Percentiles rank a stretch among this genome's conserved stretches.
These are phyloP conservation scores for Campoplex nolae DNA, from an alignment of 2,888 invertebrate genomes.

Conservation along the genomic window DNA sequence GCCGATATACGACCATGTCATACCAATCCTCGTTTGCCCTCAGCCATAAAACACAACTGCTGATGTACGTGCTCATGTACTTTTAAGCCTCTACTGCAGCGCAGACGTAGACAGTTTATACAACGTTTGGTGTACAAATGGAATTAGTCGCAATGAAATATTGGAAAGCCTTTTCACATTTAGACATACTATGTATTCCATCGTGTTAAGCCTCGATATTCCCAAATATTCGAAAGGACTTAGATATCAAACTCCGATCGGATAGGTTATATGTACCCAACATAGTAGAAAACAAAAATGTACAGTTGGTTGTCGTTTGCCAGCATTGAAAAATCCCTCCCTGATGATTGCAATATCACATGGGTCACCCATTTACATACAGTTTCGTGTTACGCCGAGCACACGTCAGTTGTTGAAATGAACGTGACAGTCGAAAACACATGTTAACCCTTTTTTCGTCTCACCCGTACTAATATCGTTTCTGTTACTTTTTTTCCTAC, in stretches of 20 bases:
- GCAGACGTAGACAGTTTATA: background rate
- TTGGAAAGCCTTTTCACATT: constrained; percentile 22
- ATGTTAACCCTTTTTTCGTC: constrained; percentile 71
- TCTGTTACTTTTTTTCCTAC: constrained; percentile 23
- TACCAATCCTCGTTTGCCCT: constrained; percentile 12
- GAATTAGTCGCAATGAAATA: constrained; percentile 14
- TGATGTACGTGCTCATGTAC: constrained; percentile 6
- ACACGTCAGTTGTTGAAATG: constrained; percentile 58
- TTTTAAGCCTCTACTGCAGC: constrained; percentile 6
- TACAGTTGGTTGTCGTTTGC: constrained; percentile 35
- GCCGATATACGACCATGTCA: constrained; percentile 33
- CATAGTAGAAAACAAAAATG: constrained; percentile 26
- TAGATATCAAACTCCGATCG: background rate
- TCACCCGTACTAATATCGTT: constrained; percentile 8
- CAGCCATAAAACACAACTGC: constrained; percentile 33
- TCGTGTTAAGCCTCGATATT: constrained; percentile 9
- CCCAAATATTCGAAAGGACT: constrained; percentile 5
- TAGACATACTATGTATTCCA: constrained; percentile 7
- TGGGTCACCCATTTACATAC: constrained; percentile 58
- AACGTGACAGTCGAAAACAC: constrained; percentile 73
- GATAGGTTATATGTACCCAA: background rate
- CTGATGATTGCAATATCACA: constrained; percentile 36
- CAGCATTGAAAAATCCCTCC: constrained; percentile 38
- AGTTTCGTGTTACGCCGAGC: constrained; percentile 39
- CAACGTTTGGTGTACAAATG: constrained; percentile 4